Percentiles rank a stretch among this genome's conserved stretches.
phyloP scores from a whole-genome alignment of 2,113 vertebrate species.

The Protomyctophum bolini region DNA sequence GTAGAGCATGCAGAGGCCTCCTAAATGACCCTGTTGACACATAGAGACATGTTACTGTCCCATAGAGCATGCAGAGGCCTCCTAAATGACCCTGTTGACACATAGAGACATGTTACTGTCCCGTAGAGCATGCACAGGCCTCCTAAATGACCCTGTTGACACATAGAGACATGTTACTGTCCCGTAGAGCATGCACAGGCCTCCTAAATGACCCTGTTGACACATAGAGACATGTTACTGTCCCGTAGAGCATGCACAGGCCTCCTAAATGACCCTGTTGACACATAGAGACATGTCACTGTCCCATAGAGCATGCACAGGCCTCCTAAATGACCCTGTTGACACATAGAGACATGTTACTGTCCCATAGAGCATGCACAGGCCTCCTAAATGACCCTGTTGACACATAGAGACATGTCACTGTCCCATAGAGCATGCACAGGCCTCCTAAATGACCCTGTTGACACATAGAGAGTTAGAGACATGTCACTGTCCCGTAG shows the following conservation, averaged over 20 bases:
- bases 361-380: slow-evolving; percentile 82
- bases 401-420: background rate
- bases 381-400: slow-evolving; percentile 81
- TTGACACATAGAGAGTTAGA: no score
- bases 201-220: slow-evolving; percentile 79
- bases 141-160: slow-evolving; percentile 77
- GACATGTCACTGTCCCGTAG: no score
- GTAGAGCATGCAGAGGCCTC: slow-evolving; percentile 82
- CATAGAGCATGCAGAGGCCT: no score
- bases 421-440: no score
- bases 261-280: no score
- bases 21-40: slow-evolving; percentile 77
- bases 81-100: no score
- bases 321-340: slow-evolving; percentile 80
- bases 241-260: no score
- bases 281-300: slow-evolving; percentile 7
- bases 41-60: background rate
- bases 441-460: no score
- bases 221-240: background rate
- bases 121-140: slow-evolving; percentile 85
- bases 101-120: slow-evolving; percentile 15
- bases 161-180: background rate
- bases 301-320: slow-evolving; percentile 83
- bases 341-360: slow-evolving; percentile 31
- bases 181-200: slow-evolving; percentile 75